Evolutionary conservation across 2,113 vertebrate species (phyloP).

Genomic region (Thamnaconus septentrionalis): DNA sequence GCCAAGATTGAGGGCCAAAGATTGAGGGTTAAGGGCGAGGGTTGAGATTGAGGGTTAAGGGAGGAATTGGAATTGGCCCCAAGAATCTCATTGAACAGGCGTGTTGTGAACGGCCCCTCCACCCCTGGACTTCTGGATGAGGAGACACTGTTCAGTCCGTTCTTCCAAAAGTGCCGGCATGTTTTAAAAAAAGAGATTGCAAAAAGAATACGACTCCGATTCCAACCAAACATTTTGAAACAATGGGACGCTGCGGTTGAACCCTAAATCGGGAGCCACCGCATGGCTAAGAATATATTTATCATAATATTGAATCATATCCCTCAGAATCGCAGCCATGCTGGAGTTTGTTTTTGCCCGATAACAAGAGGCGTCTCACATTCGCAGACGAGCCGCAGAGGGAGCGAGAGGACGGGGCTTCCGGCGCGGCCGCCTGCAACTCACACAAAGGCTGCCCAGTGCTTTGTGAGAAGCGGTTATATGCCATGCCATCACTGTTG

Average conservation of each 20-base stretch:
- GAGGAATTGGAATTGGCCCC: too few species aligned
- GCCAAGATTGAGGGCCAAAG: too few species aligned
- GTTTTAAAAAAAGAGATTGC: too few species aligned
- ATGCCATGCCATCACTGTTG: constrained; percentile 40
- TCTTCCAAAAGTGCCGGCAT: too few species aligned
- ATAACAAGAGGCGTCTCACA: constrained; percentile 46
- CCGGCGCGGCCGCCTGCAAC: constrained; percentile 4
- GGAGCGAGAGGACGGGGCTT: not conserved
- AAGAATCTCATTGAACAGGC: too few species aligned
- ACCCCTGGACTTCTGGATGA: too few species aligned
- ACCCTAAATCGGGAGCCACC: not conserved
- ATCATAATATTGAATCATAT: constrained; percentile 9
- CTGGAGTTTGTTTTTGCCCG: constrained; percentile 25
- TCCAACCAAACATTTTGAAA: not conserved
- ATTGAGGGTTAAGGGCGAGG: too few species aligned
- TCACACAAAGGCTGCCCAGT: constrained; percentile 46
- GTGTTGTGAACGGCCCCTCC: too few species aligned
- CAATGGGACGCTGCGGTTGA: constrained; percentile 11
- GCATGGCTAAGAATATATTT: constrained; percentile 8
- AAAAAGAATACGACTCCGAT: too few species aligned
- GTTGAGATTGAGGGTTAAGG: too few species aligned
- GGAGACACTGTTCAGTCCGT: too few species aligned
- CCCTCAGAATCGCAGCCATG: constrained; percentile 15
- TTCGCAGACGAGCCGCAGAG: constrained; percentile 1
- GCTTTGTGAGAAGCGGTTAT: constrained; percentile 28